Conservation (phyloP, 2,888 invertebrate genomes). For the Tenthredo scrophulariae region DNA sequence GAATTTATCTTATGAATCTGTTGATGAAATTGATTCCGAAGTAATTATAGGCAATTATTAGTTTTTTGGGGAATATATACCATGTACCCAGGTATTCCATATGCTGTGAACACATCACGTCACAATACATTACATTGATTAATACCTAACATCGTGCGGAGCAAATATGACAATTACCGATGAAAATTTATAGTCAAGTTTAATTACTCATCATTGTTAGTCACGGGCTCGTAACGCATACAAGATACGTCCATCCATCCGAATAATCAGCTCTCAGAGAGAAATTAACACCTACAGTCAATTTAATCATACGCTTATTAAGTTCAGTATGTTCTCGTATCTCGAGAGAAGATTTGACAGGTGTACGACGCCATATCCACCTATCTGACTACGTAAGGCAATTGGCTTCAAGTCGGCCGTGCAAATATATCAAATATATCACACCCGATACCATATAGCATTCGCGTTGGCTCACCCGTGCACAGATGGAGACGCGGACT, state of each 20-base stretch:
- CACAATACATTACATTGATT: constrained; percentile 16
- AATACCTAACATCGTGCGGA: background rate
- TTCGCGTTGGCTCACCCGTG: constrained; percentile 7
- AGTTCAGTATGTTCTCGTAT: background rate
- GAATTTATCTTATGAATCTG: background rate
- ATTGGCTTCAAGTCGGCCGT: constrained; percentile 13
- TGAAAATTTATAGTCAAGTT: constrained; percentile 20
- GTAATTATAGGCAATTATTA: background rate
- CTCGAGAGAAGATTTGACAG: constrained; percentile 20
- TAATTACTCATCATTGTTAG: constrained; percentile 30
- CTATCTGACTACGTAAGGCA: background rate
- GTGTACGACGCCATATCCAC: constrained; percentile 15
- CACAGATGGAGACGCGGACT: constrained; percentile 23
- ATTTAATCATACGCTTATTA: constrained; percentile 37
- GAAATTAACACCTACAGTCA: constrained; percentile 16
- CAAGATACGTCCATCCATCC: constrained; percentile 16
- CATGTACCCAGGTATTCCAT: background rate
- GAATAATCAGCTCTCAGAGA: background rate
- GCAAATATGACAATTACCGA: constrained; percentile 22
- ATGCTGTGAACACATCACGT: background rate
- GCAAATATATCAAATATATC: constrained; percentile 22
- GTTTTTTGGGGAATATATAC: background rate
- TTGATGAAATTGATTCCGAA: background rate
- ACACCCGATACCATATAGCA: background rate
- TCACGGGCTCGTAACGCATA: background rate